Conservation (phyloP, 2,888 invertebrate genomes). For the Lacanobia oleracea region DNA sequence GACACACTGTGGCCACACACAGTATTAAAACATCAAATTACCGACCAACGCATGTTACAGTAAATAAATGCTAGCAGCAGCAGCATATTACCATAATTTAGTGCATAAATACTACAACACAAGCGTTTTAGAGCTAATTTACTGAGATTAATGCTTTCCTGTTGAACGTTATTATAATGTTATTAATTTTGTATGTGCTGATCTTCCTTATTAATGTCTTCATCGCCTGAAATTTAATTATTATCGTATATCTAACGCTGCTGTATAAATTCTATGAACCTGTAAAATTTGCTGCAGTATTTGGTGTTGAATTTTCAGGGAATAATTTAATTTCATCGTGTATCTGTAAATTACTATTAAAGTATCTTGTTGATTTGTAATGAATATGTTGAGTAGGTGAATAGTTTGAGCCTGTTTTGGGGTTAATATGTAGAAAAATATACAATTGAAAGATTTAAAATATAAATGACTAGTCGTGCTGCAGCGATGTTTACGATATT, state of each 20-base stretch:
- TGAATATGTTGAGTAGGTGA: neutral
- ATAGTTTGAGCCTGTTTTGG: neutral
- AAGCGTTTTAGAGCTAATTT: slow-evolving; percentile 51
- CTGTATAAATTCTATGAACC: neutral
- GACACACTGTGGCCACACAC: slow-evolving; percentile 2
- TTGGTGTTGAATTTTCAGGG: neutral
- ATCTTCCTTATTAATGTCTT: slow-evolving; percentile 26
- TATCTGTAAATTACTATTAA: too few relatives aligned
- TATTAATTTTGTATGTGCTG: slow-evolving; percentile 34
- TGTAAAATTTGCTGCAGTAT: neutral
- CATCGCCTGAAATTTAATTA: slow-evolving; percentile 14
- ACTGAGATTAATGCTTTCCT: slow-evolving; percentile 42
- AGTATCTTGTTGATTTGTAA: neutral
- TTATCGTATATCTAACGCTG: neutral
- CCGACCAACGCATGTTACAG: slow-evolving; percentile 15
- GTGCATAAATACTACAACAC: slow-evolving; percentile 46
- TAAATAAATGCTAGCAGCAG: slow-evolving; percentile 39
- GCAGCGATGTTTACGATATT: neutral
- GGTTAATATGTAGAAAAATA: neutral
- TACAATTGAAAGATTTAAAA: too few relatives aligned
- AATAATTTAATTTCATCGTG: too few relatives aligned
- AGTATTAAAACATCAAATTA: slow-evolving; percentile 28
- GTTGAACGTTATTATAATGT: slow-evolving; percentile 29
- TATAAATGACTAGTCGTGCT: neutral
- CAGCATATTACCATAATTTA: slow-evolving; percentile 50